Evolutionary conservation across 2,888 invertebrate genomes (phyloP).

Genomic region (Tenthredo amoena): DNA sequence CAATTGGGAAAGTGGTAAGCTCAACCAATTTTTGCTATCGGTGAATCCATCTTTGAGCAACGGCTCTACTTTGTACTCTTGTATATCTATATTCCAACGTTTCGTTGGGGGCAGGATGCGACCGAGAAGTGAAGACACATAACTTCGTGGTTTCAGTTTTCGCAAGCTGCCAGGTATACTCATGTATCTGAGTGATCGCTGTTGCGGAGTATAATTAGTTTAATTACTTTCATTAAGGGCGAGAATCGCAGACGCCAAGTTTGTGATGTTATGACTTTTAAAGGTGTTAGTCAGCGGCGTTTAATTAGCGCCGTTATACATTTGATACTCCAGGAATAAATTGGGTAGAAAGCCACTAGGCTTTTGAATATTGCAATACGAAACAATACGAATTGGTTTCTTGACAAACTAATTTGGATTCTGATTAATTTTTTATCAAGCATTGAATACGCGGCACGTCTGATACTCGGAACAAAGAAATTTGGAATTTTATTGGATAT

Average conservation of each 20-base stretch:
- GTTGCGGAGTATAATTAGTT: conserved; percentile 33
- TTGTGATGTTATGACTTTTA: neutral
- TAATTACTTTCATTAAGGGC: conserved; percentile 26
- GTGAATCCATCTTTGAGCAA: neutral
- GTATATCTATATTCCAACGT: neutral
- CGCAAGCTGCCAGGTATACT: neutral
- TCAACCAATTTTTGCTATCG: neutral
- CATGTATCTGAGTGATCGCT: conserved; percentile 43
- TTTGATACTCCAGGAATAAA: neutral
- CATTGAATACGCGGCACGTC: too few relatives aligned
- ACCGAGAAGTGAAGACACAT: neutral
- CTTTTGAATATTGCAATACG: neutral
- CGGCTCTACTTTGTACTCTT: neutral
- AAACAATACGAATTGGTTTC: neutral
- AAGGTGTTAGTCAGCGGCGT: neutral
- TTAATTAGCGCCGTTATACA: neutral
- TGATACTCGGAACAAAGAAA: too few relatives aligned
- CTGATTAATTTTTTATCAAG: neutral
- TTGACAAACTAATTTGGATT: neutral
- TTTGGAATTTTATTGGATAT: too few relatives aligned
- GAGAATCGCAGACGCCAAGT: neutral
- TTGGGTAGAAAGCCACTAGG: neutral
- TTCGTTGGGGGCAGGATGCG: neutral
- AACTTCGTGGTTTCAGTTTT: conserved; percentile 35
- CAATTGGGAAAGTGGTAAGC: neutral